Base-by-base conservation (phyloP, 2,797 vertebrate genomes). In the Melanotaenia boesemani region DNA sequence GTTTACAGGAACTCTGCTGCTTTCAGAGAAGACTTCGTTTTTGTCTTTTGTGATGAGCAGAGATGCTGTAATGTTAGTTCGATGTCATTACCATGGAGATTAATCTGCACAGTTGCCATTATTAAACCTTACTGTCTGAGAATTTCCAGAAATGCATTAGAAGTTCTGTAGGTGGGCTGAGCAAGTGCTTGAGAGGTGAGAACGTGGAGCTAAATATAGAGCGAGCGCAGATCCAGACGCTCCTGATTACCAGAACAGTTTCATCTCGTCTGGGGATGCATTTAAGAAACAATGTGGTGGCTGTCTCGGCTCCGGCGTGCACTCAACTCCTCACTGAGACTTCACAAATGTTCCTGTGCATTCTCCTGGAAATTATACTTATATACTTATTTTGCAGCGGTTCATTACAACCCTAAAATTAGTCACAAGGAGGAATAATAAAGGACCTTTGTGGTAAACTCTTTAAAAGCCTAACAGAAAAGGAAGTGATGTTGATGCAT, bases 181-280 rank as follows among this genome's bases (percentile, higher is more conserved):
- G 79, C 75, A 22, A 41, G 26, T 64, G 79, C 73, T 83, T 6
- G 79, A 87, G 84, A 90, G 83, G 89, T 89, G 89, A 91, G 84
- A 89, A 89, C 67, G 74, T 63, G 37, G 65, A 75, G 80, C 89
- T 92, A 91, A 93, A 93, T 82, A 90, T 93, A 91, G 86, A 73
- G 13, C 20, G 4, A 61, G 75, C 34, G 46, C 79, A 70, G 64
- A 88, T 86, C 75, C 81, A 88, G 83, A 86, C 79, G 26, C 67
- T 67, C 77, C 63, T 90, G 83, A 92, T 90, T 81, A 84, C 81
- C 22, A 65, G 74, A 85, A 71, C 81, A 76, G 72, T 82, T 82
- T 72, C 56, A 72, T 78, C 67, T 83, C 79, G 36, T 75, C 77
- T 88, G 87, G 50, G 66, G 67, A 50, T 74, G 78, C 80, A 12